Percentiles rank a stretch among this genome's conserved stretches.
phyloP scores from a whole-genome alignment of 2,797 vertebrate genomes.

The Spinus pinus region DNA sequence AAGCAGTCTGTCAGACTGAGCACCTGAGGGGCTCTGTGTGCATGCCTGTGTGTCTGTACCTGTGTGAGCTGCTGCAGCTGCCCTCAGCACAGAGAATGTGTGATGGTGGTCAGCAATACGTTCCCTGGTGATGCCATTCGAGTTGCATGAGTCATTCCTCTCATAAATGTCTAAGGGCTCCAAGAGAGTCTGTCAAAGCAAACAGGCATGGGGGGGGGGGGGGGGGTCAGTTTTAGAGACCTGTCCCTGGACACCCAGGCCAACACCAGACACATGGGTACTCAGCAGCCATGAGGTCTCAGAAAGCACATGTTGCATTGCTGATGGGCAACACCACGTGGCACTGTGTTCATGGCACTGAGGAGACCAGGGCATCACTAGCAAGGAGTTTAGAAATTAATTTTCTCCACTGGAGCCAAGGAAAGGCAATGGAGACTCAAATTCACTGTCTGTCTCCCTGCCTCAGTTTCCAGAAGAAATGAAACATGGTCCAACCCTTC shows the following conservation, averaged over 20 bases:
- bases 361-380: fast-evolving
- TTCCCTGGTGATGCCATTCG: not conserved
- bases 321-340: not conserved
- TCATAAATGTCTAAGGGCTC: not conserved
- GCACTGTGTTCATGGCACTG: not conserved
- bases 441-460: not conserved
- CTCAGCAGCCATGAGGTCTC: not conserved
- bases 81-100: not conserved
- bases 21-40: not conserved
- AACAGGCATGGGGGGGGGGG: not conserved
- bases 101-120: not conserved
- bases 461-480: not conserved
- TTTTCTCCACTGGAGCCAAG: not conserved
- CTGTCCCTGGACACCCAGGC: not conserved
- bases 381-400: not conserved
- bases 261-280: not conserved
- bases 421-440: not conserved
- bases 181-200: not conserved
- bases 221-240: not conserved
- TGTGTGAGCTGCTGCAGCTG: not conserved
- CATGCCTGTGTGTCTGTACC: not conserved
- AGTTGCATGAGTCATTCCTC: fast-evolving
- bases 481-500: not conserved
- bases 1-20: not conserved
- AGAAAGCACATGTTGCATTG: fast-evolving